These are phyloP conservation scores for Threskiornis aethiopicus DNA, from an alignment of 2,797 vertebrate genomes.

Conservation along the genomic window DNA sequence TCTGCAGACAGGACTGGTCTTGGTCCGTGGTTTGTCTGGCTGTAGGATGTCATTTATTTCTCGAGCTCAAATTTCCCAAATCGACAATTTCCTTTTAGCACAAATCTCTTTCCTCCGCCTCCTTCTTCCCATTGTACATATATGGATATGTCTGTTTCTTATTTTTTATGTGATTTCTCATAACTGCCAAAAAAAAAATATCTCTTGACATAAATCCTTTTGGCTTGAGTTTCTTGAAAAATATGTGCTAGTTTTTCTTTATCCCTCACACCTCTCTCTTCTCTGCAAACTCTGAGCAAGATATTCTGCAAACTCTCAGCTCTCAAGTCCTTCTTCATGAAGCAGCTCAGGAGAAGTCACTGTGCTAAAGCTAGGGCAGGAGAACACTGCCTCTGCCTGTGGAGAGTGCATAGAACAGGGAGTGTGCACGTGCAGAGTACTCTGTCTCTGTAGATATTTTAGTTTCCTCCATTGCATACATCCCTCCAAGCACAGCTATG, in stretches of 20 bases:
- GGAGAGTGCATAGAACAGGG: not conserved
- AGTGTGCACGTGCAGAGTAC: not conserved
- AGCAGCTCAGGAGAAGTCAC: not conserved
- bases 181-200: not conserved
- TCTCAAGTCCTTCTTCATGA: not conserved
- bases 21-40: not conserved
- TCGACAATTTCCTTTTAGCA: not conserved
- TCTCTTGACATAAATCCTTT: not conserved
- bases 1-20: not conserved
- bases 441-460: not conserved
- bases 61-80: not conserved
- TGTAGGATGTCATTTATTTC: not conserved
- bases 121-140: not conserved
- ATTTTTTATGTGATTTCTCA: not conserved
- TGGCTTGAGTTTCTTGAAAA: not conserved
- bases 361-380: not conserved
- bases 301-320: not conserved
- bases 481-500: not conserved
- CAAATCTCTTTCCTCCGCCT: not conserved
- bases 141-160: not conserved
- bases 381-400: not conserved
- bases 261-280: not conserved
- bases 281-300: not conserved
- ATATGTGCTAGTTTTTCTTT: not conserved
- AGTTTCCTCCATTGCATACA: not conserved